These are phyloP conservation scores for Margarornis squamiger DNA, from an alignment of 2,797 vertebrate species.

Conservation along the genomic window DNA sequence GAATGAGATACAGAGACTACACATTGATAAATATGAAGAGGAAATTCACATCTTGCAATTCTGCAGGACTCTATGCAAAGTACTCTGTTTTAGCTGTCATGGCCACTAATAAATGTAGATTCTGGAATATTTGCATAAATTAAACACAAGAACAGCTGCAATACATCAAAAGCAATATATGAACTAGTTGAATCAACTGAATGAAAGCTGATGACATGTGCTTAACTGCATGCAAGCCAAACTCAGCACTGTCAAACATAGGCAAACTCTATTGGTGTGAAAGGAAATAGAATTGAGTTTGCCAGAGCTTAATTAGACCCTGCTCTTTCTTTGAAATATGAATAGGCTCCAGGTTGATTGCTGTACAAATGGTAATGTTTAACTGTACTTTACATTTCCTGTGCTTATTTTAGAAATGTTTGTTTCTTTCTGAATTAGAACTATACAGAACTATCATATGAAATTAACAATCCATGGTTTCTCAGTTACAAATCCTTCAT, in stretches of 20 bases:
- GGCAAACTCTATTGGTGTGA: conserved; percentile 7
- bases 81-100: neutral
- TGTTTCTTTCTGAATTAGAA: neutral
- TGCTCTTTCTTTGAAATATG: conserved; percentile 6
- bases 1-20: neutral
- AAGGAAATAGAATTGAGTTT: conserved; percentile 5
- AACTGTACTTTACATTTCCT: conserved; percentile 4
- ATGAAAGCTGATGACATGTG: conserved; percentile 55
- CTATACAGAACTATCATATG: neutral
- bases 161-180: conserved; percentile 45
- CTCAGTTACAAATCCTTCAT: neutral
- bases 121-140: conserved; percentile 53
- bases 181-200: conserved; percentile 39
- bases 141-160: conserved; percentile 60
- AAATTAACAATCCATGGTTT: neutral
- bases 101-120: conserved; percentile 37
- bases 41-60: neutral
- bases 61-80: neutral
- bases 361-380: conserved; percentile 15
- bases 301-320: conserved; percentile 22
- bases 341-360: conserved; percentile 37
- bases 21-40: neutral
- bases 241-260: neutral
- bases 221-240: conserved; percentile 15
- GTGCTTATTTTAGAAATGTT: conserved; percentile 56